Percentiles rank a stretch among this genome's conserved stretches.
Conservation (phyloP, 2,888 invertebrate species). For the Hydraecia micacea region DNA sequence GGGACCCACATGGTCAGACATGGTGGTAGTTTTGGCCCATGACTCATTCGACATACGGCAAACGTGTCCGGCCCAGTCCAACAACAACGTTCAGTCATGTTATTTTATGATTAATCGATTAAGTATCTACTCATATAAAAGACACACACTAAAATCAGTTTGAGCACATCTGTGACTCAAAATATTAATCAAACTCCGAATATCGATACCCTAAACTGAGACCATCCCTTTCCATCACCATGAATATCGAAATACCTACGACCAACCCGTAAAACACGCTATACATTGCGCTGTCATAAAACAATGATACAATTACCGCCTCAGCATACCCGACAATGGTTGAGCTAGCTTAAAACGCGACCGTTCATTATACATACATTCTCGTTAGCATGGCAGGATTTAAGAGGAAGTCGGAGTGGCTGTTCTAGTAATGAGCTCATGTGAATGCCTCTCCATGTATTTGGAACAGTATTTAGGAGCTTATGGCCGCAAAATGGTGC, state of each 20-base stretch:
- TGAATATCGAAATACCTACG: not conserved
- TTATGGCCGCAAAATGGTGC: constrained; percentile 12
- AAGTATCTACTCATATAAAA: not conserved
- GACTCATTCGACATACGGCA: too few species aligned
- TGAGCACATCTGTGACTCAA: not conserved
- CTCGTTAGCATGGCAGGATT: constrained; percentile 42
- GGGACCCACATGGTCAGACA: too few species aligned
- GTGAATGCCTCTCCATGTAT: constrained; percentile 26
- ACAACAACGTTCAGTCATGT: not conserved
- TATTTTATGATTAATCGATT: not conserved
- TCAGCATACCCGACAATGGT: constrained; percentile 28
- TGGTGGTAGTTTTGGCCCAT: too few species aligned
- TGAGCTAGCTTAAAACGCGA: constrained; percentile 20
- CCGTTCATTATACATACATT: constrained; percentile 33
- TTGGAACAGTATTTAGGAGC: constrained; percentile 31
- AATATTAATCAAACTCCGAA: not conserved
- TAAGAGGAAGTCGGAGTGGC: constrained; percentile 29
- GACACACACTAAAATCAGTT: not conserved
- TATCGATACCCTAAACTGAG: not conserved
- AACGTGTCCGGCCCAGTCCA: too few species aligned
- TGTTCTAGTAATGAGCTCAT: constrained; percentile 40
- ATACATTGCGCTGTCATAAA: constrained; percentile 37
- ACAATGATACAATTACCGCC: constrained; percentile 50
- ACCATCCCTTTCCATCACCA: not conserved
- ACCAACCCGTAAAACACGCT: not conserved